Percentiles rank a stretch among this genome's conserved stretches.
phyloP scores from a whole-genome alignment of 2,888 invertebrate species.

The Lasioglossum calceatum region DNA sequence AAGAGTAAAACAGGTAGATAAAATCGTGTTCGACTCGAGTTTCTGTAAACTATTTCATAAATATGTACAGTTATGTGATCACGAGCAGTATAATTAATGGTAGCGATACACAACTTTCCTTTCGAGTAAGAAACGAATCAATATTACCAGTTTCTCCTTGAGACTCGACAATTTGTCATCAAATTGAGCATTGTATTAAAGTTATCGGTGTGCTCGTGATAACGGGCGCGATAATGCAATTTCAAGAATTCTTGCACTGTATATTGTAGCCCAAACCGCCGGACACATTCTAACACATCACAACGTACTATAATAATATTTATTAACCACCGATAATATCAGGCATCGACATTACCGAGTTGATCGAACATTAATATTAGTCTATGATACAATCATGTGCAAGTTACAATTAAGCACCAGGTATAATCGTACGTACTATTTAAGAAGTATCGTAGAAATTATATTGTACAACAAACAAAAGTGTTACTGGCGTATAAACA shows the following conservation, averaged over 20 bases:
- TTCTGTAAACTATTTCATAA: not conserved
- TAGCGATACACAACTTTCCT: not conserved
- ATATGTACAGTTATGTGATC: not conserved
- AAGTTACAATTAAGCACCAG: too few species aligned
- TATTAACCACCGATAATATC: not conserved
- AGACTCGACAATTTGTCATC: conserved; percentile 34
- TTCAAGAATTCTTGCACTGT: conserved; percentile 5
- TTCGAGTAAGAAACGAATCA: not conserved
- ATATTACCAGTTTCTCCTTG: conserved; percentile 34
- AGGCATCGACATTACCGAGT: not conserved
- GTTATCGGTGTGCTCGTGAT: conserved; percentile 40
- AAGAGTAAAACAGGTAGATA: not conserved
- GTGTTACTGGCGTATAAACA: not conserved
- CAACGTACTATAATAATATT: not conserved
- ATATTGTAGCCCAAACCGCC: not conserved
- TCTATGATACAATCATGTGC: not conserved
- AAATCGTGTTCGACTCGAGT: not conserved
- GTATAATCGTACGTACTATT: not conserved
- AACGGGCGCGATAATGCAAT: conserved; percentile 28
- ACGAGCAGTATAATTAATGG: not conserved
- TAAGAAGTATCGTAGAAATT: not conserved
- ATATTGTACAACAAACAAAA: not conserved
- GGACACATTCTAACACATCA: not conserved
- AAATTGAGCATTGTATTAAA: conserved; percentile 40
- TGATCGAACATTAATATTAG: not conserved